Conservation (phyloP, 2,113 vertebrate genomes). For the Pseudorectes ferrugineus region DNA sequence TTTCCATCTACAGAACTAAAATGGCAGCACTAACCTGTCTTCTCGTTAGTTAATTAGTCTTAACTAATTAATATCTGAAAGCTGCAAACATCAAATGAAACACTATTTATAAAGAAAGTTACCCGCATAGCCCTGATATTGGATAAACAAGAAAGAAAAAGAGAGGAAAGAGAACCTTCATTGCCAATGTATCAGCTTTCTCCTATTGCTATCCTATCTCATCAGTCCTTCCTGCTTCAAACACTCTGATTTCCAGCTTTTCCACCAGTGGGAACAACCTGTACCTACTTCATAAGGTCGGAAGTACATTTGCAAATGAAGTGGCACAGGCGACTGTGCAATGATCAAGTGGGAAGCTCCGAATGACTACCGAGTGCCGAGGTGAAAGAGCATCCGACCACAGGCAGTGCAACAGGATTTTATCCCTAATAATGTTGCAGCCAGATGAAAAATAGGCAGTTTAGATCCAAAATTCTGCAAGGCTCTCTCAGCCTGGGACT, state of each 20-base stretch:
- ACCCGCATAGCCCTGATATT: neutral
- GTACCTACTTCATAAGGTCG: neutral
- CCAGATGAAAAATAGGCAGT: neutral
- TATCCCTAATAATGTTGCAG: neutral
- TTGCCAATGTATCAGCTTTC: neutral
- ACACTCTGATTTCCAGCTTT: neutral
- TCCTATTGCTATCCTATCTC: neutral
- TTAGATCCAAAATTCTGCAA: neutral
- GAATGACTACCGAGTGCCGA: neutral
- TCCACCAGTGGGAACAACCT: neutral
- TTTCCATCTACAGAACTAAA: neutral
- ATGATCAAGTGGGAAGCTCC: neutral
- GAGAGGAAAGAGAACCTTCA: neutral
- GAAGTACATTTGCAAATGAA: neutral
- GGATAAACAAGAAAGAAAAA: neutral
- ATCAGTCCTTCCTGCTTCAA: neutral
- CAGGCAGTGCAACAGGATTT: neutral
- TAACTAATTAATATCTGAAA: neutral
- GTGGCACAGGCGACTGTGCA: neutral
- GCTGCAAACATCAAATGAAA: neutral
- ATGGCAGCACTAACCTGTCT: neutral
- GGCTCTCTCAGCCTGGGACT: neutral
- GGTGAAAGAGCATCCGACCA: neutral
- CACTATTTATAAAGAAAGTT: neutral
- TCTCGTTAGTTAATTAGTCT: neutral